Conservation (phyloP, 2,113 vertebrate species). For the Salvelinus alpinus region DNA sequence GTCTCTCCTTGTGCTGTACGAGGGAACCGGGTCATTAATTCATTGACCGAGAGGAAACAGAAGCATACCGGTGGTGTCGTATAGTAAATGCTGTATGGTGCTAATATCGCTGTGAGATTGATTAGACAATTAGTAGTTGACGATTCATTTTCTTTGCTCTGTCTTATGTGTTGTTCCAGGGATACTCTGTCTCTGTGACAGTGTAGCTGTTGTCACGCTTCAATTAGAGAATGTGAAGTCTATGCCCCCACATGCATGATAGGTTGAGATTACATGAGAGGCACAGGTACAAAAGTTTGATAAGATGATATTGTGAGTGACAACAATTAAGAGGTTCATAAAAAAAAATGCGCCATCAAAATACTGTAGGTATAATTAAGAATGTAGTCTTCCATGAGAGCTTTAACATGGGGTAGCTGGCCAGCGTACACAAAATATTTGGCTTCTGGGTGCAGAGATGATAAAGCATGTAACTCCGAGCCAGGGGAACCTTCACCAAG, state of each 20-base stretch:
- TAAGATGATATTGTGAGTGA: no score
- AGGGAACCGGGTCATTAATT: conserved; percentile 28
- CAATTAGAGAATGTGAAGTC: not conserved
- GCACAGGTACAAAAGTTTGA: no score
- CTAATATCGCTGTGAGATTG: not conserved
- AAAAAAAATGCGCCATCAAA: no score
- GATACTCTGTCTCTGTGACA: not conserved
- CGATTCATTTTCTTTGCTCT: not conserved
- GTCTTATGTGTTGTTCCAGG: no score
- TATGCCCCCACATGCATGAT: not conserved
- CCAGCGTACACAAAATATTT: no score
- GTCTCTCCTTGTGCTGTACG: not conserved
- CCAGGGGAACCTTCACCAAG: not conserved
- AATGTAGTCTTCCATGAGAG: no score
- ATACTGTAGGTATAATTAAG: no score
- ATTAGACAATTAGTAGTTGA: not conserved
- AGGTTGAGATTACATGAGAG: no score
- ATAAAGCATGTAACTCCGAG: no score
- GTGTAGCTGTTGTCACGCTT: not conserved
- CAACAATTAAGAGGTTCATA: no score
- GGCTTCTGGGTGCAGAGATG: no score
- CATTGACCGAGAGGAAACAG: conserved; percentile 37
- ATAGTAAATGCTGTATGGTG: not conserved
- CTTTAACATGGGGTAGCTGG: no score
- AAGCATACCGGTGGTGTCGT: not conserved